phyloP scores from a whole-genome alignment of 2,797 vertebrate species.

The Chaetodon trifasciatus region DNA sequence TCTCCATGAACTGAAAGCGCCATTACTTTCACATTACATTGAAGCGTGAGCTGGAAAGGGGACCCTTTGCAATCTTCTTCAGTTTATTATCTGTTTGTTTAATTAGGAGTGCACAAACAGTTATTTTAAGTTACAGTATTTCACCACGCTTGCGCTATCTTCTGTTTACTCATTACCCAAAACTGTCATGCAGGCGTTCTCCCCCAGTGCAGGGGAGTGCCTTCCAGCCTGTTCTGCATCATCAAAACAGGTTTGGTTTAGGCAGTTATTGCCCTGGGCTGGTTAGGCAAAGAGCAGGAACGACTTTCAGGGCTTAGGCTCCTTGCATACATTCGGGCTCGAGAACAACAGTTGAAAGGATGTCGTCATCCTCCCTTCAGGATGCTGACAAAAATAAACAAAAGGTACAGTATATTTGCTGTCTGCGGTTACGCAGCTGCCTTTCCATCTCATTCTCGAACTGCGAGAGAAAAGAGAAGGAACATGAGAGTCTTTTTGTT shows the following conservation, averaged over 20 bases:
- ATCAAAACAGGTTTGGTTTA: conserved; percentile 70
- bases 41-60: neutral
- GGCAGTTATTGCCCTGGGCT: conserved; percentile 68
- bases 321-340: conserved; percentile 16
- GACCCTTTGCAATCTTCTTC: neutral
- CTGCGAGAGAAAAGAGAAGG: neutral
- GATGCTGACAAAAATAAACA: conserved; percentile 54
- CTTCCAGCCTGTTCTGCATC: conserved; percentile 53
- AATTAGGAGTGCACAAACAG: conserved; percentile 6
- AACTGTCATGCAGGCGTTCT: conserved; percentile 45
- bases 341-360: conserved; percentile 56
- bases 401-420: conserved; percentile 47
- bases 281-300: conserved; percentile 42
- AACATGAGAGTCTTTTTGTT: neutral
- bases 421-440: conserved; percentile 21
- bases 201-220: conserved; percentile 35
- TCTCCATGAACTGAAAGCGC: neutral
- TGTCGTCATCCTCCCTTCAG: conserved; percentile 55
- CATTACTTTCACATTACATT: neutral
- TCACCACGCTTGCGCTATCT: conserved; percentile 31
- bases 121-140: conserved; percentile 37
- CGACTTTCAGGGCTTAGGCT: conserved; percentile 34
- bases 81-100: conserved; percentile 1
- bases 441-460: conserved; percentile 12
- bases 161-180: conserved; percentile 65